Evolutionary conservation across 2,113 vertebrate species (phyloP).

Genomic region (Entelurus aequoreus): DNA sequence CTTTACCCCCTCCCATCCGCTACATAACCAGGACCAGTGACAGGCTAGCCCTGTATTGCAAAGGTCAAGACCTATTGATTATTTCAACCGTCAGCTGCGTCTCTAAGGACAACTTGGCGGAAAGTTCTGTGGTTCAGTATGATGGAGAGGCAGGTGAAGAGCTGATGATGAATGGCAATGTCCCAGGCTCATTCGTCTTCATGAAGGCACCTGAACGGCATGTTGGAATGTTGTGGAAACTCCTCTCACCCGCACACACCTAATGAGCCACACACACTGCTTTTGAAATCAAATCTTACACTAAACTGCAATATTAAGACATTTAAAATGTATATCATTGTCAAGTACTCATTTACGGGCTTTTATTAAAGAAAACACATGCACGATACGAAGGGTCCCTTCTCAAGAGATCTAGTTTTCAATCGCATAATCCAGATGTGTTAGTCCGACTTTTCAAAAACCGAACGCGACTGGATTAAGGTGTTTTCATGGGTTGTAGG

Average conservation of each 20-base stretch:
- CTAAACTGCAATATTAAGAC: too few relatives aligned
- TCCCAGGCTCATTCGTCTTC: neutral
- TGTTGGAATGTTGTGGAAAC: too few relatives aligned
- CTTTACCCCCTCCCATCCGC: neutral
- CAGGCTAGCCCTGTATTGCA: neutral
- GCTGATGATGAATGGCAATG: neutral
- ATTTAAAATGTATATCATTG: too few relatives aligned
- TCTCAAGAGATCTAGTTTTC: too few relatives aligned
- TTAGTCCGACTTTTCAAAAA: too few relatives aligned
- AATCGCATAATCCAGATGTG: too few relatives aligned
- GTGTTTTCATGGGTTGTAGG: too few relatives aligned
- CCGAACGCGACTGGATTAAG: too few relatives aligned
- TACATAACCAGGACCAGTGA: neutral
- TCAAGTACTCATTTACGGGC: too few relatives aligned
- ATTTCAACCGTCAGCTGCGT: neutral
- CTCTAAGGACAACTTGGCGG: neutral
- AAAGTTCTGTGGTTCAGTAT: neutral
- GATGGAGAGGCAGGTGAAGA: neutral
- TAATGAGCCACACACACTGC: neutral
- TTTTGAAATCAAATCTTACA: too few relatives aligned
- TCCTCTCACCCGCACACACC: neutral
- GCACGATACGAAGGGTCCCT: too few relatives aligned
- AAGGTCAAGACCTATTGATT: constrained; percentile 12
- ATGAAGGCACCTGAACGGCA: neutral
- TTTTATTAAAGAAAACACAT: too few relatives aligned